Evolutionary conservation across 2,113 vertebrate genomes (phyloP), one percentile per base, ranked within the genome.

Genomic region (Cyanistes caeruleus): DNA sequence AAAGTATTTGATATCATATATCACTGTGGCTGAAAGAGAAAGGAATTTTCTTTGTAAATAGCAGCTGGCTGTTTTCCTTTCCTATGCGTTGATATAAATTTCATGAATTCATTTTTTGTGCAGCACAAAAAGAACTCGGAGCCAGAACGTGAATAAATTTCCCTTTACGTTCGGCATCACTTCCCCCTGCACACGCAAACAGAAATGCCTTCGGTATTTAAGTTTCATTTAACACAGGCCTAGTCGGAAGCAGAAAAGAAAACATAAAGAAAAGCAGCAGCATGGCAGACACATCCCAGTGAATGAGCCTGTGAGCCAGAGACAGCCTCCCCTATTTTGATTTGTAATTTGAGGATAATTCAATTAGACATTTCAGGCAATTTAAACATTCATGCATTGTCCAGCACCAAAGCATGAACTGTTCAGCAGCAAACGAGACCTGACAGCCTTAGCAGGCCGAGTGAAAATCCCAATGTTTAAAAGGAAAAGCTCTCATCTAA

Each of bases 341-440:
- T 98, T 97, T 95, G 96, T 96, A 96, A 96, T 96, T 98, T 98
- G 98, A 99, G 87, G 97, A 81, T 99, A 98, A 99, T 98, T 97
- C 97, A 97, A 95, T 97, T 97, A 98, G 98, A 98, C 98, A 97
- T 97, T 97, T 97, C 95, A 95, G 98, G 98, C 98, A 98, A 98
- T 98, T 99, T 98, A 98, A 98, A 98, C 98, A 98, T 98, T 98
- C 97, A 97, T 98, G 98, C 96, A 98, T 98, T 98, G 98, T 98
- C 98, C 98, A 97, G 97, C 97, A 96, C 93, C 89, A 97, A 98
- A 96, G 68, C 97, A 97, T 96, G 97, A 98, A 96, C 97, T 90
- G 96, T 96, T 97, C 93, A 97, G 97, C 96, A 96, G 97, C 97
- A 98, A 98, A 99, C 97, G 48, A 98, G 97, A 98, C 81, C 92